Evolutionary conservation across 2,888 invertebrate species (phyloP), one percentile per base, ranked within the genome.

Genomic region (Globia sparganii): DNA sequence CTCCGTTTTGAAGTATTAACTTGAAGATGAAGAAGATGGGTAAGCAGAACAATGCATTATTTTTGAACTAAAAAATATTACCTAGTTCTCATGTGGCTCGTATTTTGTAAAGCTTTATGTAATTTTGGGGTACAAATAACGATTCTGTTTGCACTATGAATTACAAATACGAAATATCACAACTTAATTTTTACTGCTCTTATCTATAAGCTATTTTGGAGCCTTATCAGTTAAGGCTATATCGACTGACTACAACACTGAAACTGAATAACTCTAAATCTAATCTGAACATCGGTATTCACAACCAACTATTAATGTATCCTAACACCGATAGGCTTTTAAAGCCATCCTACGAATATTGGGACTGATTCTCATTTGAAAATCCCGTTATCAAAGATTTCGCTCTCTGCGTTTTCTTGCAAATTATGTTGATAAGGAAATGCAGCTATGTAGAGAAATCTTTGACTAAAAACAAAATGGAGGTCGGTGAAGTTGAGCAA

Each of bases 371-470:
- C 71, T 86, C 88, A 86, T 87, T 86, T 77, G 61, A 56, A 72
- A 69, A 71, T 59, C 13, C 15, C 56, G 40, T 68, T 86, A 75
- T 69, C 83, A 72, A 71, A 69, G 71, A 31, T 62, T 72, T 37
- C 37, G 66, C 28, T 46, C 18, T 43, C 28, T 49, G 59, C 46
- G 53, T 71, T 68, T 65, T 66, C 25, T 64, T 75, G 79, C 31
- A 78, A 86, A 84, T 86, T 72, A 49, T 31, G 25, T 6, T 58
- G 84, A 83, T 84, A 86, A 83, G 84, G 79, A 86, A 78, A 73
- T 78, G 78, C 78, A 83, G 72, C 13, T 69, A 53, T 40, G 43
- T 46, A 43, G 56, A 62, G 21, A 64, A 58, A 46, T 21, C 40
- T 59, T 59, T 56, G 18, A 25, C 21, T 56, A 25, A 61, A 53